These are phyloP conservation scores for Calosoma granatense DNA, from an alignment of 1,140 invertebrate genomes.

Conservation along the genomic window DNA sequence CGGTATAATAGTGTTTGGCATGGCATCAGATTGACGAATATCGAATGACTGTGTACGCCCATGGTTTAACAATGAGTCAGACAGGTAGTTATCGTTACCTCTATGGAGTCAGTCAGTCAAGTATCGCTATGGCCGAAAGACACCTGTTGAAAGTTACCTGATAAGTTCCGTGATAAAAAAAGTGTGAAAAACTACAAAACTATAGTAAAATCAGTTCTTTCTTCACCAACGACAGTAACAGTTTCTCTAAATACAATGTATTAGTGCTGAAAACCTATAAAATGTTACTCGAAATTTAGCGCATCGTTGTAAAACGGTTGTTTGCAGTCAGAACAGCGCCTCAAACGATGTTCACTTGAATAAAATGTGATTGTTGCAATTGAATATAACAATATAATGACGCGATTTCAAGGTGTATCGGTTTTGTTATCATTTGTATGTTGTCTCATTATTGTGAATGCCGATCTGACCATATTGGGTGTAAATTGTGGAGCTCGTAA, in stretches of 20 bases:
- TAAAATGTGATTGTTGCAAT: background rate
- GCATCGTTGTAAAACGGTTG: background rate
- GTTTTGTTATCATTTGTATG: background rate
- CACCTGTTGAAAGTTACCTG: conserved; percentile 3
- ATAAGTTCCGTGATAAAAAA: conserved; percentile 3
- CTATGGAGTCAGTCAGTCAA: background rate
- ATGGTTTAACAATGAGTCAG: background rate
- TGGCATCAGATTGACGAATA: no score
- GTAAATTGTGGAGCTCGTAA: background rate
- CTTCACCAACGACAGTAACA: no score
- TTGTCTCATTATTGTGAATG: background rate
- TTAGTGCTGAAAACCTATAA: background rate
- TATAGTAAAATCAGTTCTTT: no score
- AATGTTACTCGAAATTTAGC: background rate
- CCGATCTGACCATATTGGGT: background rate
- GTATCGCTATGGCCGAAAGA: background rate
- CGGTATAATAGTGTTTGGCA: no score
- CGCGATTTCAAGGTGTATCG: background rate
- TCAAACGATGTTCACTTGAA: background rate
- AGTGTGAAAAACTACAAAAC: background rate
- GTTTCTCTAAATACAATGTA: no score
- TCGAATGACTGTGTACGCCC: no score
- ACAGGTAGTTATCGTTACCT: background rate
- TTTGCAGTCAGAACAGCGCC: background rate
- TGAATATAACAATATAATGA: background rate